phyloP scores from a whole-genome alignment of 2,797 vertebrate species.

The Anguilla obscura region DNA sequence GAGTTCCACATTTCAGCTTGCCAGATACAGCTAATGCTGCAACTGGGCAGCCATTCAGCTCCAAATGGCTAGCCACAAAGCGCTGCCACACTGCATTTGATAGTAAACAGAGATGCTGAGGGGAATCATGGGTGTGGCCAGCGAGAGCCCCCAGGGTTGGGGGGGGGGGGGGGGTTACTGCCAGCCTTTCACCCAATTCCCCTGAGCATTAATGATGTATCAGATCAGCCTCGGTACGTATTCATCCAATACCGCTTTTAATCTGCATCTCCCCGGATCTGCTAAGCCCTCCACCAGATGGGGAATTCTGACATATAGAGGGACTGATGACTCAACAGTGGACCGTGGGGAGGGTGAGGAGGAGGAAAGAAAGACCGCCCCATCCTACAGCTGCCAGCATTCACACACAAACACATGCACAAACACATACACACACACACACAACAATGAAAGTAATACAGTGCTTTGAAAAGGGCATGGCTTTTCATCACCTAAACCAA shows the following conservation, averaged over 20 bases:
- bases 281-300: not conserved
- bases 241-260: not conserved
- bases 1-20: not conserved
- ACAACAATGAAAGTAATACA: not conserved
- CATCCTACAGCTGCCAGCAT: not conserved
- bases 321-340: not conserved
- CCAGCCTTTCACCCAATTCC: conserved; percentile 15
- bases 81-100: not conserved
- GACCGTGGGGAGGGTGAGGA: not conserved
- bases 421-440: not conserved
- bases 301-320: not conserved
- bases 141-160: not conserved
- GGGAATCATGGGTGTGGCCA: not conserved
- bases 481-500: not conserved
- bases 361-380: conserved; percentile 1
- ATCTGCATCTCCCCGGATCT: not conserved
- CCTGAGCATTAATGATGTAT: not conserved
- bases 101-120: not conserved
- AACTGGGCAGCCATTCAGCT: not conserved
- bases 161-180: not conserved
- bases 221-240: not conserved
- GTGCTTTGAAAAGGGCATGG: not conserved
- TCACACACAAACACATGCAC: not conserved
- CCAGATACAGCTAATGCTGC: not conserved
- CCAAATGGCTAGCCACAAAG: not conserved